Conservation (phyloP, 2,113 vertebrate genomes). For the Lamprotornis superbus region DNA sequence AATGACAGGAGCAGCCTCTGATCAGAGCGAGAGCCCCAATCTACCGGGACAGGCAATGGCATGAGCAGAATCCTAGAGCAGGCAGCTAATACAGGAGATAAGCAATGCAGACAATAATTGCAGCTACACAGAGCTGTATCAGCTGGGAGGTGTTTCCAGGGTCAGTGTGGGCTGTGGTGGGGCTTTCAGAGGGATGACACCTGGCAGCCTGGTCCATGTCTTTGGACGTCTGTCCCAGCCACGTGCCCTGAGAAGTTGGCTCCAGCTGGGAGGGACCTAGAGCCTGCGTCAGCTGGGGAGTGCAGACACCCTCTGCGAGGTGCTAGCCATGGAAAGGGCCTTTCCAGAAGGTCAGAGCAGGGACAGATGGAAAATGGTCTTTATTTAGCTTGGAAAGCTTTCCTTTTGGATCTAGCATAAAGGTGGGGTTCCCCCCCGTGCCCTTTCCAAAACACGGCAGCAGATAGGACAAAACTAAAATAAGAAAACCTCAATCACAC, state of each 20-base stretch:
- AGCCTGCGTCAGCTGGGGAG: accelerated
- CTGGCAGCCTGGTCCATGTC: not conserved
- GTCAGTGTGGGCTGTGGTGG: not conserved
- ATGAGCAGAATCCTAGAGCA: not conserved
- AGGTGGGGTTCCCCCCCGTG: accelerated
- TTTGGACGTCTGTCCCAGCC: not conserved
- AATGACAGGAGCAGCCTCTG: not conserved
- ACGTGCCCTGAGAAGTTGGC: accelerated
- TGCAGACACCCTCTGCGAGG: not conserved
- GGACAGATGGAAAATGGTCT: not conserved
- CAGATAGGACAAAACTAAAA: not conserved
- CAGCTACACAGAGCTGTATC: not conserved
- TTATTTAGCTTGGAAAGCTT: not conserved
- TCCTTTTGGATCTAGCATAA: not conserved
- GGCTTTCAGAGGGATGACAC: not conserved
- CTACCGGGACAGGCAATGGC: not conserved
- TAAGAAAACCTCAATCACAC: not conserved
- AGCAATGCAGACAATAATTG: not conserved
- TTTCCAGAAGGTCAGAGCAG: not conserved
- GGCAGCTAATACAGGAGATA: not conserved
- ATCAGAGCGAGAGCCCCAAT: not conserved
- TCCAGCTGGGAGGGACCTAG: not conserved
- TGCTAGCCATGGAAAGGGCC: not conserved
- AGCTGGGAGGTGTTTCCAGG: not conserved
- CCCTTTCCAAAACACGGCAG: not conserved